Conservation (phyloP, 1,140 invertebrate genomes). For the Battus philenor region DNA sequence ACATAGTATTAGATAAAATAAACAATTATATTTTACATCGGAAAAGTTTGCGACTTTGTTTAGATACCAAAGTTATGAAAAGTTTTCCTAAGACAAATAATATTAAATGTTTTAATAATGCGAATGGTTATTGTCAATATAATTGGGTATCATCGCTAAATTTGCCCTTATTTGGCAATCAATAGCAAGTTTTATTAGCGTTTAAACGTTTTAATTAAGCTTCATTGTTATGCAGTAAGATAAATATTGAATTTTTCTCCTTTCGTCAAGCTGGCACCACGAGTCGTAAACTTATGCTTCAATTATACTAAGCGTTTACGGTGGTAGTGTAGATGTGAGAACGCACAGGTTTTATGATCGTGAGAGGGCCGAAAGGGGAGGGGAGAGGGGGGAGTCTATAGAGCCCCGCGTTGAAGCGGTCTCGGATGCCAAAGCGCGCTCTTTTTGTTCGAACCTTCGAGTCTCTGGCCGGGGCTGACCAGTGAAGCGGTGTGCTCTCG, state of each 20-base stretch:
- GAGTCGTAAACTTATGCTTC: constrained; percentile 56
- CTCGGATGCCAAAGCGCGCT: constrained; percentile 42
- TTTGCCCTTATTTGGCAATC: too few species aligned
- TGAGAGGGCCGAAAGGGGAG: constrained; percentile 10
- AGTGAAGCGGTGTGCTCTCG: neutral
- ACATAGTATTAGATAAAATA: too few species aligned
- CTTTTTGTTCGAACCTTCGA: constrained; percentile 39
- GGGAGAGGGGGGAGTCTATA: constrained; percentile 19
- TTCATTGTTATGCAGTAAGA: neutral
- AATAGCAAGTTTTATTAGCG: neutral
- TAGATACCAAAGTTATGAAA: too few species aligned
- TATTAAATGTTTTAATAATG: too few species aligned
- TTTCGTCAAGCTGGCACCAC: constrained; percentile 40
- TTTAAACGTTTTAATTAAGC: neutral
- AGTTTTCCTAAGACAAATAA: too few species aligned
- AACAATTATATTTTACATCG: too few species aligned
- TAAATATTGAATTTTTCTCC: constrained; percentile 43
- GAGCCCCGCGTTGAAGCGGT: constrained; percentile 40
- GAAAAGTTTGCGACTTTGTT: too few species aligned
- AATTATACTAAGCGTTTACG: constrained; percentile 66
- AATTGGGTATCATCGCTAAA: too few species aligned
- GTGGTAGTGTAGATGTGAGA: constrained; percentile 48
- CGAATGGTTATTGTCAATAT: too few species aligned
- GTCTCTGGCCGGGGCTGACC: neutral
- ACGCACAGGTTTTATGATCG: constrained; percentile 56